phyloP scores from a whole-genome alignment of 2,888 invertebrate genomes.

The Arrhopalites spinosus region DNA sequence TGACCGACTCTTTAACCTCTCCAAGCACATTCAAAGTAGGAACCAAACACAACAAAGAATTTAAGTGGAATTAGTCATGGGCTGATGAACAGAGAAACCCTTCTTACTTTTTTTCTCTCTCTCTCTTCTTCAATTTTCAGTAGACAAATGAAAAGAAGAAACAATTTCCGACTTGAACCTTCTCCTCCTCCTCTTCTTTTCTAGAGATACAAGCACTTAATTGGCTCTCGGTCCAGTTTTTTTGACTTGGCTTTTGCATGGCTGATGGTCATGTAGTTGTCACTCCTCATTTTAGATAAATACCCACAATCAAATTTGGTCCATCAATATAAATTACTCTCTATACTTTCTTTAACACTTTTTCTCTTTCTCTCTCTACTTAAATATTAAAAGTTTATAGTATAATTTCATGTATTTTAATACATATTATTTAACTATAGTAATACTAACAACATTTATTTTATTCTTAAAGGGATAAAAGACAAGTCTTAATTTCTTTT shows the following conservation, averaged over 20 bases:
- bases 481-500: too few species aligned
- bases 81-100: background rate
- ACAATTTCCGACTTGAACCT: background rate
- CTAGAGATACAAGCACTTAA: background rate
- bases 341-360: background rate
- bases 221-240: background rate
- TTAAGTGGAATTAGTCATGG: constrained; percentile 1
- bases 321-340: background rate
- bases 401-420: background rate
- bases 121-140: background rate
- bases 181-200: background rate
- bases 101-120: background rate
- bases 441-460: background rate
- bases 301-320: too few species aligned
- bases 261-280: too few species aligned
- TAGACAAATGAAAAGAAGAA: background rate
- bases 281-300: too few species aligned
- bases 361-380: background rate
- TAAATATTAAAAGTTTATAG: background rate
- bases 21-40: background rate
- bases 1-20: background rate
- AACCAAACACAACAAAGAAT: background rate
- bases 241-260: background rate
- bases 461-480: background rate
- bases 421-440: too few species aligned